Base-by-base conservation (phyloP, 2,888 invertebrate species). In the Cataglyphis rosenhaueri region DNA sequence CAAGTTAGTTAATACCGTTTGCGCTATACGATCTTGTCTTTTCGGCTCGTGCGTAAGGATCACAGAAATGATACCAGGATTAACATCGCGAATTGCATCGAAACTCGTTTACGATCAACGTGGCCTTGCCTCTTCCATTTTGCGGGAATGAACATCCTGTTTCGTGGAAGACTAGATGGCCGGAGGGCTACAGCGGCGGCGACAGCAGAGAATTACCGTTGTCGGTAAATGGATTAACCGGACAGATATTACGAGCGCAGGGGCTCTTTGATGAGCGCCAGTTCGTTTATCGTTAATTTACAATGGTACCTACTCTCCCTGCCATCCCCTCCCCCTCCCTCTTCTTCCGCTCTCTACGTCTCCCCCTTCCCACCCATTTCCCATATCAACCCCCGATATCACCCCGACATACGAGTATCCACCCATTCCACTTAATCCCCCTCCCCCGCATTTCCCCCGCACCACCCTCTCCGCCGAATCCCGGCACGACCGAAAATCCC, bases 271-370 rank as follows among this genome's bases (percentile, higher is more conserved):
- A 92, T 86, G 91, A 90, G 89, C 84, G 87, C 86, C 88, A 88
- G 90, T 92, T 92, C 89, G 90, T 92, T 92, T 89, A 92, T 92
- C 91, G 91, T 90, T 92, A 88, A 91, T 92, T 92, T 88, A 89
- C 90, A 89, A 90, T 88, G 87, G 86, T 89, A 82, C 86, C 85
- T 68, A 82, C 75, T 83, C 62, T 71, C 61, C 68, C 82, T 68
- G 38, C 55, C 62, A 44, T 52, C 38, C 48, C 21, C 55, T 15
- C 48, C 52, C 65, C 83, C 73, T 65, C 65, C 6, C 32, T 35
- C 32, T 35, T 35, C 32, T 35, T 35, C 32, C 32, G 6, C 32
- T 35, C 32, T 35, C 32, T 21, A 52, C 65, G 65, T 18, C 64
- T 32, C 57, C 41, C 65, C 32, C 41, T 59, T 35, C 12, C 71